Evolutionary conservation across 2,797 vertebrate species (phyloP).

Genomic region (Esox masquinongy): DNA sequence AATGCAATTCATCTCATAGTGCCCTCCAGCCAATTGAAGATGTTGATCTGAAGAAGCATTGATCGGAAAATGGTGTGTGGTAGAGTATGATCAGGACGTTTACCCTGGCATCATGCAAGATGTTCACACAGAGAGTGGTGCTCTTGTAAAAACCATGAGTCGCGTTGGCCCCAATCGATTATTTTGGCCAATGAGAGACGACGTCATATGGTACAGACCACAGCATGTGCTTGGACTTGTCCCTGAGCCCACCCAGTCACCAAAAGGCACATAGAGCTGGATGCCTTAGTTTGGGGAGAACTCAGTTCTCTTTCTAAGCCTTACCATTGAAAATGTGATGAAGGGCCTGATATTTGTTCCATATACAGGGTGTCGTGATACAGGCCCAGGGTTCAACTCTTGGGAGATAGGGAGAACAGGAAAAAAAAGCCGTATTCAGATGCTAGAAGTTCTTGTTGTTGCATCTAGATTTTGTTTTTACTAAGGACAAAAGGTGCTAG

Average conservation of each 20-base stretch:
- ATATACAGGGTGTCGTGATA: too few relatives aligned
- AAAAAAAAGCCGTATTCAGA: too few relatives aligned
- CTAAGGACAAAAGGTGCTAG: too few relatives aligned
- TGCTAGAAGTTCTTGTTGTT: too few relatives aligned
- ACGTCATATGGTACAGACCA: constrained; percentile 8
- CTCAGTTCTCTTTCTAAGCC: constrained; percentile 5
- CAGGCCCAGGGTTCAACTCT: too few relatives aligned
- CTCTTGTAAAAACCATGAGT: not conserved
- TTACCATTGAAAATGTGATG: too few relatives aligned
- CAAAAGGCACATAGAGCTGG: constrained; percentile 7
- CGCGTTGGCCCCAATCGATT: not conserved
- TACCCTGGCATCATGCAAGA: not conserved
- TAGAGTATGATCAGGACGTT: not conserved
- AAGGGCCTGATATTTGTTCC: too few relatives aligned
- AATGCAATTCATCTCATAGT: too few relatives aligned
- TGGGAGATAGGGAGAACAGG: too few relatives aligned
- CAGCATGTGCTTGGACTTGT: constrained; percentile 7
- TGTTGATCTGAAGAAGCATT: not conserved
- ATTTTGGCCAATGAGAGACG: constrained; percentile 1
- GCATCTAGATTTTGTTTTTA: too few relatives aligned
- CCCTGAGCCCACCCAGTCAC: constrained; percentile 9
- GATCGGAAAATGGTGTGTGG: not conserved
- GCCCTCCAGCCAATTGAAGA: not conserved
- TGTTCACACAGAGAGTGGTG: not conserved
- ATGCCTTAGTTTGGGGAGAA: constrained; percentile 1